Percentiles rank a stretch among this genome's conserved stretches.
phyloP scores from a whole-genome alignment of 1,140 invertebrate species.

The Lordiphosa stackelbergi region DNA sequence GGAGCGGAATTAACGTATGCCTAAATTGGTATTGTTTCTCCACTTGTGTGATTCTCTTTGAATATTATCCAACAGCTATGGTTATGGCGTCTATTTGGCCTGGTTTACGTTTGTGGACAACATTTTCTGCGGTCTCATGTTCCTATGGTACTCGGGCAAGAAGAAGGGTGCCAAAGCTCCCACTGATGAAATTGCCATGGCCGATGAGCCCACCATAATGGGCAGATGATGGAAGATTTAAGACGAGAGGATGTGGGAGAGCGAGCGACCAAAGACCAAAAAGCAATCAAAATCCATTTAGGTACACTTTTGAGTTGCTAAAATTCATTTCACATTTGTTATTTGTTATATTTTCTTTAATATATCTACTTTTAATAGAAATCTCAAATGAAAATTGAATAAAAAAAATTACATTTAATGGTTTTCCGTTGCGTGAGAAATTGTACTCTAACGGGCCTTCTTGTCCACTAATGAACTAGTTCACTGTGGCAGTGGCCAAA shows the following conservation, averaged over 20 bases:
- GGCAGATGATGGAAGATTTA: slow-evolving; percentile 81
- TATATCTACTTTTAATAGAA: slow-evolving; percentile 39
- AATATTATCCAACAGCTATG: slow-evolving; percentile 78
- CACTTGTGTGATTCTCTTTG: background rate
- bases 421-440: no score
- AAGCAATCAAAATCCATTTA: slow-evolving; percentile 18
- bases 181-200: slow-evolving; percentile 87
- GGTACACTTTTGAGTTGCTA: slow-evolving; percentile 22
- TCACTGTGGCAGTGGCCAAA: no score
- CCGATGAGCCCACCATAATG: slow-evolving; percentile 90
- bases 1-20: slow-evolving; percentile 81
- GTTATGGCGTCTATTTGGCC: slow-evolving; percentile 87
- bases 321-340: slow-evolving; percentile 57
- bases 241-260: background rate
- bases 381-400: slow-evolving; percentile 35
- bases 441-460: no score
- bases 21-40: background rate
- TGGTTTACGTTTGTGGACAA: slow-evolving; percentile 89
- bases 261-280: slow-evolving; percentile 60
- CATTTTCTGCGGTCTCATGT: slow-evolving; percentile 83
- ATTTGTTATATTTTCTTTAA: slow-evolving; percentile 63
- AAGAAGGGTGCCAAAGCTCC: slow-evolving; percentile 89
- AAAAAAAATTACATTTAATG: slow-evolving; percentile 36
- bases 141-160: slow-evolving; percentile 89
- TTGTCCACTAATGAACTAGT: no score